Evolutionary conservation across 2,797 vertebrate genomes (phyloP).

Genomic region (Ptychadena robeensis): DNA sequence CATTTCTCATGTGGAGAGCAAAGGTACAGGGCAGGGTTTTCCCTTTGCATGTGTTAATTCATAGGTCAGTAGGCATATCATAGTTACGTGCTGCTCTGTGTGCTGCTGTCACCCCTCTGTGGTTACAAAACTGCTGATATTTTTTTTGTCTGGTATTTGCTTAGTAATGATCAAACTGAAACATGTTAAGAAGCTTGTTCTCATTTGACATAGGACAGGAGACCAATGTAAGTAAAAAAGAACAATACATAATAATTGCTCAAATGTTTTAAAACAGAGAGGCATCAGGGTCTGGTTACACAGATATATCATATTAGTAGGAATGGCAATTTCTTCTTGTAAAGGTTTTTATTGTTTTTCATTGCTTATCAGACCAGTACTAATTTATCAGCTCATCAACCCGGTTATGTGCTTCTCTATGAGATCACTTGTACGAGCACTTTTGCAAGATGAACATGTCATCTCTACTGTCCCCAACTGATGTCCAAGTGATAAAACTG

Average conservation of each 20-base stretch:
- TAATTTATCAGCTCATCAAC: too few species aligned
- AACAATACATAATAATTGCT: background rate
- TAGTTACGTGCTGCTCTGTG: slow-evolving; percentile 14
- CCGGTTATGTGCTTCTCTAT: too few species aligned
- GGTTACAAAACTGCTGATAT: slow-evolving; percentile 39
- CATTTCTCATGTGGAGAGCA: slow-evolving; percentile 24
- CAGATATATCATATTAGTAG: too few species aligned
- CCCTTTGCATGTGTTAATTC: slow-evolving; percentile 19
- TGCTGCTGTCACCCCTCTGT: slow-evolving; percentile 22
- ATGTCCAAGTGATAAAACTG: too few species aligned
- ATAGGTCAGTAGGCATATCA: slow-evolving; percentile 29
- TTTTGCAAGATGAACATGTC: too few species aligned
- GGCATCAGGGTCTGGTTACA: too few species aligned
- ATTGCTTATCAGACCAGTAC: too few species aligned
- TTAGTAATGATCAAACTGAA: slow-evolving; percentile 51
- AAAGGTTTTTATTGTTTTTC: too few species aligned
- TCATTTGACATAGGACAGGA: slow-evolving; percentile 8
- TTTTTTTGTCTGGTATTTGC: slow-evolving; percentile 44
- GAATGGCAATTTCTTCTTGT: too few species aligned
- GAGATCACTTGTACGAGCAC: too few species aligned
- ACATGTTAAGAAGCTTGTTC: slow-evolving; percentile 8
- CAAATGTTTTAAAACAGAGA: background rate
- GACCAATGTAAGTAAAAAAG: background rate
- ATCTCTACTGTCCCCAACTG: too few species aligned
- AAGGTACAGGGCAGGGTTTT: slow-evolving; percentile 35